Base-by-base conservation (phyloP, 2,888 invertebrate genomes). In the Brachyptera putata region DNA sequence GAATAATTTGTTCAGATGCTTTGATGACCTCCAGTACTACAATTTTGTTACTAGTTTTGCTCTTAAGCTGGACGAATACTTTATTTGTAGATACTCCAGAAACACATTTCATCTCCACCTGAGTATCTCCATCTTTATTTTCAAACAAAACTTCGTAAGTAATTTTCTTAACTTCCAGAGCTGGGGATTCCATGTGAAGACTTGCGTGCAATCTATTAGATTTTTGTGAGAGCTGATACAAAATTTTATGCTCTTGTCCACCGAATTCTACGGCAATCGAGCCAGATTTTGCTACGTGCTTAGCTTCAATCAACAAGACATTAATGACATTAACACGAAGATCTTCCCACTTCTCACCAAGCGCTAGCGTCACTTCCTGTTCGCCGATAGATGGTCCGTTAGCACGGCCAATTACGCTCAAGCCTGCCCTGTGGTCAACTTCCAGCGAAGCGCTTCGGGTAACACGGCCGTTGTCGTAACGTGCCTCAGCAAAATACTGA, bases 101-200 rank as follows among this genome's bases (percentile, higher is more conserved):
- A 26, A n/a, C 16, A 39, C 25, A 59, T 7, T 56, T 59, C 1
- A 60, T 30, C 11, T 56, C 43, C 34, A 22, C 37, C 25, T 36
- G 14, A 2, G 36, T 22, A 26, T 49, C 13, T 13, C 18, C 24
- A n/a, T 39, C 21, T 11, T 50, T 48, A 13, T 14, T 1, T 16
- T 50, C 41, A 13, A 14, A 36, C 9, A 16, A 13, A 39, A 26
- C 39, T 36, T 34, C 22, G 3, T 60, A 26, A 25, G 21, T 57
- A 9, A 62, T 13, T 22, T 57, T 60, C n/a, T 49, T 46, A 7
- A 46, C 21, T 37, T 48, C 13, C 3, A 67, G 36, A 0, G 64
- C 37, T 1, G 70, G 68, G 0, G 70, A 67, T 9, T 68, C 59
- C 9, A 69, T 30, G 30, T 59, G 65, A 3, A 67, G 18, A 5